Evolutionary conservation across 2,888 invertebrate genomes (phyloP).

Genomic region (Dicranocentrus wangi): DNA sequence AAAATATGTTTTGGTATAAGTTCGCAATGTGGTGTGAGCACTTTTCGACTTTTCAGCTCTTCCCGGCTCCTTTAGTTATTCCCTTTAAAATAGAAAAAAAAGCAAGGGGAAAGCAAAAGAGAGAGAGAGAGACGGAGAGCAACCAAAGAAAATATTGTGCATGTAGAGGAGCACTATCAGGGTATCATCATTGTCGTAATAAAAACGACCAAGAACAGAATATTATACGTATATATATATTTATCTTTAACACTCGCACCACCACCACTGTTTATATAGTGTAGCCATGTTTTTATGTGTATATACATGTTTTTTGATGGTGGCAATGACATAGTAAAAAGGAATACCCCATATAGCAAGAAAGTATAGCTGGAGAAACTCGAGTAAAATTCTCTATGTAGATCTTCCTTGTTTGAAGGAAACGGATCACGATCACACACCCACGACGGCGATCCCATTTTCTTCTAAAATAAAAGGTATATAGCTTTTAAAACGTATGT

Average conservation of each 20-base stretch:
- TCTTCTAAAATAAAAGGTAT: background rate
- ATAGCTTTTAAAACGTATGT: background rate
- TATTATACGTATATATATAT: background rate
- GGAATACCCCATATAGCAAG: background rate
- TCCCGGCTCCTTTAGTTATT: conserved; percentile 29
- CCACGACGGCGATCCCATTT: conserved; percentile 7
- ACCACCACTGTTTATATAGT: background rate
- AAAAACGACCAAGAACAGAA: background rate
- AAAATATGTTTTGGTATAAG: conserved; percentile 3
- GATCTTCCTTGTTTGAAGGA: conserved; percentile 24
- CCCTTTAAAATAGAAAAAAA: conserved; percentile 14
- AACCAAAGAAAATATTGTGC: conserved; percentile 18
- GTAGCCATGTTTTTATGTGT: background rate
- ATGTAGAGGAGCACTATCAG: background rate
- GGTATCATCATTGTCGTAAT: conserved; percentile 14
- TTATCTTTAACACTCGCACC: background rate
- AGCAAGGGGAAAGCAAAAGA: background rate
- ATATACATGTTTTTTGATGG: background rate
- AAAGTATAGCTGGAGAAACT: conserved; percentile 10
- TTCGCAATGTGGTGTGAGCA: conserved; percentile 58
- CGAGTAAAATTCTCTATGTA: conserved; percentile 31
- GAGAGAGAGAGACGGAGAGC: no score
- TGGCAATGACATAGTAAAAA: conserved; percentile 48
- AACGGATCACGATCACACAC: conserved; percentile 37
- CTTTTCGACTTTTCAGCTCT: conserved; percentile 63